phyloP scores from a whole-genome alignment of 1,140 invertebrate genomes.

The Pentalonia nigronervosa region DNA sequence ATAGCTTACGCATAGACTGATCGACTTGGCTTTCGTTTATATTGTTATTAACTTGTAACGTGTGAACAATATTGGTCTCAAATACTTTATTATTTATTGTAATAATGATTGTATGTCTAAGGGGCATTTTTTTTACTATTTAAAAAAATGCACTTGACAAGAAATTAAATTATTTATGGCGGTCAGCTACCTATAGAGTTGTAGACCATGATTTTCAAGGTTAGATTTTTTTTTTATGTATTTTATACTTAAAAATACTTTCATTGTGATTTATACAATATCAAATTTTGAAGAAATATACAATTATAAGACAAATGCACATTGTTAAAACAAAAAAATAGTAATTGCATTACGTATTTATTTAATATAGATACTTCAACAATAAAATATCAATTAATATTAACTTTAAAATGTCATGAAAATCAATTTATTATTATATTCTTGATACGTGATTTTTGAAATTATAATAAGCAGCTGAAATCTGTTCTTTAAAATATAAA shows the following conservation, averaged over 20 bases:
- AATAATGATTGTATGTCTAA: neutral
- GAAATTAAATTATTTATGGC: conserved; percentile 27
- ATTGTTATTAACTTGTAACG: neutral
- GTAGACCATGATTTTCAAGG: conserved; percentile 20
- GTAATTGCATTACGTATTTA: neutral
- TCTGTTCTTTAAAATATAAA: neutral
- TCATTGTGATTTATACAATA: neutral
- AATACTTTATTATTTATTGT: neutral
- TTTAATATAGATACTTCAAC: neutral
- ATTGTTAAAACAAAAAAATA: neutral
- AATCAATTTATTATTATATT: neutral
- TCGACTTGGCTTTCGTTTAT: neutral
- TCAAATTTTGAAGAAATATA: neutral
- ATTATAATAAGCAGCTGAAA: neutral
- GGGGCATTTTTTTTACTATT: neutral
- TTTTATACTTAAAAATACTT: neutral
- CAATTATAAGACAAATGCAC: neutral
- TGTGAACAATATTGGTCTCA: neutral
- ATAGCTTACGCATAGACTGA: neutral
- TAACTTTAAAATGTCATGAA: neutral
- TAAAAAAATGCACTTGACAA: neutral
- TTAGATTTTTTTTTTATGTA: neutral
- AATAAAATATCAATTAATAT: neutral
- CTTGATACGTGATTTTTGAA: neutral
- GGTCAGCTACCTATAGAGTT: neutral